Percentiles rank a stretch among this genome's conserved stretches.
These are phyloP conservation scores for Aphelocoma californica DNA, from an alignment of 2,797 vertebrate species.

Conservation along the genomic window DNA sequence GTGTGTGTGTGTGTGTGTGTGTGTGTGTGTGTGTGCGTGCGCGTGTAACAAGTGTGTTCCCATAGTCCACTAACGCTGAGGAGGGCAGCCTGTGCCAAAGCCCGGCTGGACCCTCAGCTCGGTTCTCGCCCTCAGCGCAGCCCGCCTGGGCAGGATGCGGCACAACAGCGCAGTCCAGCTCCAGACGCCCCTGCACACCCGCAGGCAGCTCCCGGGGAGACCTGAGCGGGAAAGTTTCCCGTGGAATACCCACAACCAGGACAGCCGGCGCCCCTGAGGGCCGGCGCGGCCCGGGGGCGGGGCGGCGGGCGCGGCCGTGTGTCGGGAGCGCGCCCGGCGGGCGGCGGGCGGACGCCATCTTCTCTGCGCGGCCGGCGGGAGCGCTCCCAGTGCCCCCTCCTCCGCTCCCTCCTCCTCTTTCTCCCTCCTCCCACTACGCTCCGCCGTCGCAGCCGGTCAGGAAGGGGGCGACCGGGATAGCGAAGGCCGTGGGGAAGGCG, in stretches of 20 bases:
- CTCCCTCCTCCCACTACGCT: neutral
- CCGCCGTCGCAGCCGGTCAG: conserved; percentile 5
- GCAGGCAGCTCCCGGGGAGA: fast-evolving
- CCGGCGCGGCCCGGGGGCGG: neutral
- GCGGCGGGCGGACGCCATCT: conserved; percentile 69
- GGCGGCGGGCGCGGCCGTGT: neutral
- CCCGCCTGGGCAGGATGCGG: fast-evolving
- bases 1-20: too few species aligned
- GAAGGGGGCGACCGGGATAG: neutral
- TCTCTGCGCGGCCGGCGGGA: conserved; percentile 36
- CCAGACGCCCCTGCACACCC: neutral
- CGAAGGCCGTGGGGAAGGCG: neutral
- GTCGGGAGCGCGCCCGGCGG: conserved; percentile 1
- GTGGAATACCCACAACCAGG: neutral
- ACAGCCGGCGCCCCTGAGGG: neutral
- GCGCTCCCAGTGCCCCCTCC: neutral
- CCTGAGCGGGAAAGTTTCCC: neutral
- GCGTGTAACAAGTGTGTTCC: neutral
- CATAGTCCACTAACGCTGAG: fast-evolving
- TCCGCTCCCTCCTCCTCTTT: neutral
- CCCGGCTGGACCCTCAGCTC: neutral
- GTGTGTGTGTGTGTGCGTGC: fast-evolving
- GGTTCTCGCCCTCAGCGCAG: fast-evolving
- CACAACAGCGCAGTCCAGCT: fast-evolving
- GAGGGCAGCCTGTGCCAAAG: neutral